A percentile compares a stretch with the other conserved stretches of the same genome.
Conservation (phyloP, 2,888 invertebrate genomes). For the Pollenia angustigena region DNA sequence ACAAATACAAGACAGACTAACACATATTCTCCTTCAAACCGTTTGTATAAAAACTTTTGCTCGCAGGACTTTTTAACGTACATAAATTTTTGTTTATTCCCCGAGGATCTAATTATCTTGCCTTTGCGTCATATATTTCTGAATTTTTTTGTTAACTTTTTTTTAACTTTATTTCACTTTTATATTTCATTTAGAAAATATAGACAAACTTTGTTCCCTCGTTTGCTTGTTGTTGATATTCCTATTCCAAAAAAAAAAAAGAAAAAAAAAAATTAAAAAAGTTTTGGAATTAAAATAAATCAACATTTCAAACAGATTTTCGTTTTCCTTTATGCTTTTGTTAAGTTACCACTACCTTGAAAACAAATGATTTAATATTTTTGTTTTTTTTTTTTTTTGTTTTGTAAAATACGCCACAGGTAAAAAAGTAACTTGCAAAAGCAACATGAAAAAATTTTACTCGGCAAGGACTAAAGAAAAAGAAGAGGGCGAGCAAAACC, state of each 20-base stretch:
- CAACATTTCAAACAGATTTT: constrained; percentile 37
- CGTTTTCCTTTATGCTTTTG: background rate
- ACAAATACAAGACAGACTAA: no score
- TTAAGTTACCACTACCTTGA: background rate
- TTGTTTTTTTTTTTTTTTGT: background rate
- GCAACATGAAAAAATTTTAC: background rate
- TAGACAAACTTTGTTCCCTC: background rate
- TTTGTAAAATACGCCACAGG: background rate
- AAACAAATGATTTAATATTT: background rate
- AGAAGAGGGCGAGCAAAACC: background rate
- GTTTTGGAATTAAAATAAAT: constrained; percentile 19
- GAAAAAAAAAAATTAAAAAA: constrained; percentile 5
- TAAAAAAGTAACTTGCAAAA: constrained; percentile 3
- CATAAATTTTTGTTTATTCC: background rate
- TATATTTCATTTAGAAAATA: constrained; percentile 2
- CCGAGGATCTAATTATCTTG: constrained; percentile 38
- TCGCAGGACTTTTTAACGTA: background rate
- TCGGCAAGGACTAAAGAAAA: no score
- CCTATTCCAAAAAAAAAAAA: background rate
- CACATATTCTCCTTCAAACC: no score
- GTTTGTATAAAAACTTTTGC: no score
- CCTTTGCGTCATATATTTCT: background rate
- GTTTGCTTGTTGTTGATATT: background rate
- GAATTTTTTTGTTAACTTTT: background rate
- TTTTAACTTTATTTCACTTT: constrained; percentile 17